Evolutionary conservation across 2,888 invertebrate genomes (phyloP), one percentile per base, ranked within the genome.

Genomic region (Maniola hyperantus): DNA sequence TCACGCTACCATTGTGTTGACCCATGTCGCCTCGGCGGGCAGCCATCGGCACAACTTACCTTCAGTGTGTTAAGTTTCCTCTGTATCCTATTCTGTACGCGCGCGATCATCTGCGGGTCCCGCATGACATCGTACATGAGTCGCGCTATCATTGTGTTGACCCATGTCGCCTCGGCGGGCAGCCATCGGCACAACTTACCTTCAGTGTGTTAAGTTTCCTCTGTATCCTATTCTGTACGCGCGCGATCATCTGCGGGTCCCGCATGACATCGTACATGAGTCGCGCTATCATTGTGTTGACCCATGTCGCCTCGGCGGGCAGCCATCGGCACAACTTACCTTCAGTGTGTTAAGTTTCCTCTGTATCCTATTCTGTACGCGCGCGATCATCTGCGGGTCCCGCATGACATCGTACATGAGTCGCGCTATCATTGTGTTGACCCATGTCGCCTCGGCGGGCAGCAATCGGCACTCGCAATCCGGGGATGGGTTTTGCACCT

Each of bases 41-140:
- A 91, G 79, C 70, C 83, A 68, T 46, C 86, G 83, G 69, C 90
- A 89, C n/a, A n/a, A 13, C 6, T 48, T 79, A 96, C 95, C 91
- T 96, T 97, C 73, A 98, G 96, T 68, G 97, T 96, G 67, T 95
- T 94, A 2, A 98, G 92, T 89, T 98, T 98, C 79, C 95, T 94
- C 88, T 98, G 97, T 80, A 98, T 96, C 80, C 96, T 95, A 62
- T 95, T 95, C 81, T 95, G 95, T 46, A 98, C 93, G 70, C 95
- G 93, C 66, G 93, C 92, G 46, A 95, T 94, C 91, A 96, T 96
- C 68, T 89, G 86, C 1, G 94, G 93, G 81, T 97, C 96, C 42
- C 95, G 94, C 82, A 97, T n/a, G n/a, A n/a, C n/a, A n/a, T n/a
- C n/a, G n/a, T n/a, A n/a, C n/a, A n/a, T 94, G 81, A 97, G 87